Conservation (phyloP, 2,888 invertebrate species). For the Synanthedon andrenaeformis region DNA sequence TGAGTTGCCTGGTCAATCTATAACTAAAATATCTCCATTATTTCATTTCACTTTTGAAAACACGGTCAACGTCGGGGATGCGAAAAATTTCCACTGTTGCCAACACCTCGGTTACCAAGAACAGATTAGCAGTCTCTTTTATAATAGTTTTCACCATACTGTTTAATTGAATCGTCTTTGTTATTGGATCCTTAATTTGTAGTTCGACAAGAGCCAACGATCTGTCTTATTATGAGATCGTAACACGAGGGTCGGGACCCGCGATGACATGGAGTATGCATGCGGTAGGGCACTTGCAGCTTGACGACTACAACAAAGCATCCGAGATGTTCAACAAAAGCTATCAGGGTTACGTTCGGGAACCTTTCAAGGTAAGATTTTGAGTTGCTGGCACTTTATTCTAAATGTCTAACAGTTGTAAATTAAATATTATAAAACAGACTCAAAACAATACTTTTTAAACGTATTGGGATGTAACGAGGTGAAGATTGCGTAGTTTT, state of each 20-base stretch:
- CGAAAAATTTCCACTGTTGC: too few relatives aligned
- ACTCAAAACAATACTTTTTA: too few relatives aligned
- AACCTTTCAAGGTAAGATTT: slow-evolving; percentile 66
- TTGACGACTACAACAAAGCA: slow-evolving; percentile 46
- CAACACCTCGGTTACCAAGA: too few relatives aligned
- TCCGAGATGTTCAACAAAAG: slow-evolving; percentile 60
- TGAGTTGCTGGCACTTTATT: neutral
- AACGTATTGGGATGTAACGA: neutral
- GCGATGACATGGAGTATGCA: slow-evolving; percentile 77
- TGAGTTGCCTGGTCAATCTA: too few relatives aligned
- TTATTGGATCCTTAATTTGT: neutral
- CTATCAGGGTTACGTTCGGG: slow-evolving; percentile 63
- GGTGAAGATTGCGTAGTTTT: too few relatives aligned
- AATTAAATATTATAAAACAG: neutral
- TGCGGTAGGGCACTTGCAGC: slow-evolving; percentile 62
- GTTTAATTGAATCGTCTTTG: too few relatives aligned
- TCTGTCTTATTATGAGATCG: slow-evolving; percentile 64
- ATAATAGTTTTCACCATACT: too few relatives aligned
- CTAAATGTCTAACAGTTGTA: neutral
- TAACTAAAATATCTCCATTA: too few relatives aligned
- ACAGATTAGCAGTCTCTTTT: too few relatives aligned
- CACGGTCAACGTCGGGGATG: too few relatives aligned
- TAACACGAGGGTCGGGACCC: slow-evolving; percentile 65
- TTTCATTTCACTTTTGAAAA: too few relatives aligned
- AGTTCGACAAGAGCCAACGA: slow-evolving; percentile 67